These are phyloP conservation scores for Scaptomyza cyrtandrae DNA, from an alignment of 2,888 invertebrate genomes.

Conservation along the genomic window DNA sequence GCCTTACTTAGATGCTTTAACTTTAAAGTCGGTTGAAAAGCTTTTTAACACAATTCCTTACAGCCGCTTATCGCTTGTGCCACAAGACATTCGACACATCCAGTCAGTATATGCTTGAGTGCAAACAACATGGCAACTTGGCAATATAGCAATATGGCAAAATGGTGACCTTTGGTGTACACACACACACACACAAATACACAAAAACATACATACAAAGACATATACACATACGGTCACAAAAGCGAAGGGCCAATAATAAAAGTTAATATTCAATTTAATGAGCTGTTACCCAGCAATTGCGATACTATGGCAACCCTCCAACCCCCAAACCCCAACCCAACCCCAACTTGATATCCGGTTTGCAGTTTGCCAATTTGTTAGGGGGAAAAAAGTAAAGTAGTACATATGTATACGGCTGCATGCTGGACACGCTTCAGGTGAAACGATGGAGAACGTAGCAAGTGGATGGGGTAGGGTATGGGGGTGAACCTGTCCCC, in stretches of 20 bases:
- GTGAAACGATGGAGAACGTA: neutral
- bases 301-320: constrained; percentile 51
- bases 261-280: constrained; percentile 43
- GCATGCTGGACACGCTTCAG: constrained; percentile 32
- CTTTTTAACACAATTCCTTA: no score
- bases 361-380: constrained; percentile 70
- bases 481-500: neutral
- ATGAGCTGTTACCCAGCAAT: constrained; percentile 51
- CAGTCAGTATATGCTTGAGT: no score
- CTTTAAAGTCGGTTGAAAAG: no score
- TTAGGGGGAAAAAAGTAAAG: constrained; percentile 30
- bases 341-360: constrained; percentile 52
- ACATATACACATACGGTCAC: neutral
- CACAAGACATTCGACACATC: no score
- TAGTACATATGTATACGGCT: constrained; percentile 21
- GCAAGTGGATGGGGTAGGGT: neutral
- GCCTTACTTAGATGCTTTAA: no score
- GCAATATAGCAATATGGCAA: constrained; percentile 1
- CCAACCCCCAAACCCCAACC: neutral
- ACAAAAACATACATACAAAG: neutral
- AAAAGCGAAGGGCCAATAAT: constrained; percentile 14
- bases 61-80: no score
- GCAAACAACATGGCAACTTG: constrained; percentile 5
- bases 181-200: neutral
- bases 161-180: constrained; percentile 14